phyloP scores from a whole-genome alignment of 2,888 invertebrate genomes.

The Metalampra italica region DNA sequence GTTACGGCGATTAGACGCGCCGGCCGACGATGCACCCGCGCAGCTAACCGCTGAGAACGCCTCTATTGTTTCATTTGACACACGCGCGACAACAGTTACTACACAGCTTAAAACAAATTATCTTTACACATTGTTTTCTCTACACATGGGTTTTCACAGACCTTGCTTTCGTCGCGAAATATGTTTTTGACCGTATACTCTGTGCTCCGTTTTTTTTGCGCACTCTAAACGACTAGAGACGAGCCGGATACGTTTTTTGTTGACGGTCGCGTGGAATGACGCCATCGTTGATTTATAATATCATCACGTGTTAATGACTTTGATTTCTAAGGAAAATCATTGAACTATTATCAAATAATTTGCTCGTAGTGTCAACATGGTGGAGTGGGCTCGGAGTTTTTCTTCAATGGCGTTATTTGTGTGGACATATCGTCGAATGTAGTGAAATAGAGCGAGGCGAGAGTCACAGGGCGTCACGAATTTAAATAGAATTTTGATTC shows the following conservation, averaged over 20 bases:
- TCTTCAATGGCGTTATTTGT: background rate
- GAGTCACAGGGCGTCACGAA: background rate
- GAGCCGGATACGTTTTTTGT: slow-evolving; percentile 66
- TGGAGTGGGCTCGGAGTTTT: background rate
- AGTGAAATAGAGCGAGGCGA: slow-evolving; percentile 4
- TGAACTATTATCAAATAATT: slow-evolving; percentile 4
- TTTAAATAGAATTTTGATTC: background rate
- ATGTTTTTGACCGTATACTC: background rate
- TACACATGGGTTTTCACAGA: slow-evolving; percentile 43
- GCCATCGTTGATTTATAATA: slow-evolving; percentile 53
- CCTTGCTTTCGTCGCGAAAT: slow-evolving; percentile 31
- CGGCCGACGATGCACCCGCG: slow-evolving; percentile 19
- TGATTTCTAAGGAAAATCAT: slow-evolving; percentile 26
- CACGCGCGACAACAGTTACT: slow-evolving; percentile 46
- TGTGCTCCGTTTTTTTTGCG: slow-evolving; percentile 28
- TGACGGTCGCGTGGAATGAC: slow-evolving; percentile 47
- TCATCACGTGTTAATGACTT: slow-evolving; percentile 39
- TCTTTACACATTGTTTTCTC: slow-evolving; percentile 51
- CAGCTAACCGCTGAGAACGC: slow-evolving; percentile 40
- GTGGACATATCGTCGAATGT: background rate
- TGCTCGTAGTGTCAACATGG: background rate
- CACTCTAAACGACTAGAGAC: slow-evolving; percentile 38
- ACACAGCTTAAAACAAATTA: slow-evolving; percentile 43
- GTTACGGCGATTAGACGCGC: slow-evolving; percentile 35
- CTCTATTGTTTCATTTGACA: slow-evolving; percentile 50